phyloP scores from a whole-genome alignment of 2,113 vertebrate genomes.

The Pteronura brasiliensis region DNA sequence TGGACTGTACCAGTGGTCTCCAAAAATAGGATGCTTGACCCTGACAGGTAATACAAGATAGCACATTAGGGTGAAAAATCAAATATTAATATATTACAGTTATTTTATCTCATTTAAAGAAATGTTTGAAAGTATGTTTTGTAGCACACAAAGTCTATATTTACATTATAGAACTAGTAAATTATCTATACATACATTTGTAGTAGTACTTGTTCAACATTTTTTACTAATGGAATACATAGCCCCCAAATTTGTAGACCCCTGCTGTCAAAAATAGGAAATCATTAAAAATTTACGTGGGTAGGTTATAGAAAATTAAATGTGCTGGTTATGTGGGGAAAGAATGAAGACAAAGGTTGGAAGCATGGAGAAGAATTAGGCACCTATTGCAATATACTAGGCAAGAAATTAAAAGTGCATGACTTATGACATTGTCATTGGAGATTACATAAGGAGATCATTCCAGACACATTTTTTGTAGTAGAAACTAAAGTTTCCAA shows the following conservation, averaged over 20 bases:
- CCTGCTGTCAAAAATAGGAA: background rate
- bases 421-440: background rate
- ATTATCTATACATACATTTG: background rate
- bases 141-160: background rate
- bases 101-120: background rate
- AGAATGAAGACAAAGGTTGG: background rate
- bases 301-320: background rate
- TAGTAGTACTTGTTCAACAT: background rate
- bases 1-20: background rate
- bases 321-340: background rate
- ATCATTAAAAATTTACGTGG: background rate
- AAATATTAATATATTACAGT: background rate
- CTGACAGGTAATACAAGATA: background rate
- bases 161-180: background rate
- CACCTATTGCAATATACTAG: background rate
- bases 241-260: background rate
- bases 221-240: background rate
- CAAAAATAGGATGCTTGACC: background rate
- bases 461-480: background rate
- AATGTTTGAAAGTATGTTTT: background rate
- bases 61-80: background rate
- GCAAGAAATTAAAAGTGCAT: background rate
- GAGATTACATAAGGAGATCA: background rate
- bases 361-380: background rate
- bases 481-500: background rate